These are phyloP conservation scores for Odontocolon sp. DNA, from an alignment of 2,888 invertebrate genomes.

Conservation along the genomic window DNA sequence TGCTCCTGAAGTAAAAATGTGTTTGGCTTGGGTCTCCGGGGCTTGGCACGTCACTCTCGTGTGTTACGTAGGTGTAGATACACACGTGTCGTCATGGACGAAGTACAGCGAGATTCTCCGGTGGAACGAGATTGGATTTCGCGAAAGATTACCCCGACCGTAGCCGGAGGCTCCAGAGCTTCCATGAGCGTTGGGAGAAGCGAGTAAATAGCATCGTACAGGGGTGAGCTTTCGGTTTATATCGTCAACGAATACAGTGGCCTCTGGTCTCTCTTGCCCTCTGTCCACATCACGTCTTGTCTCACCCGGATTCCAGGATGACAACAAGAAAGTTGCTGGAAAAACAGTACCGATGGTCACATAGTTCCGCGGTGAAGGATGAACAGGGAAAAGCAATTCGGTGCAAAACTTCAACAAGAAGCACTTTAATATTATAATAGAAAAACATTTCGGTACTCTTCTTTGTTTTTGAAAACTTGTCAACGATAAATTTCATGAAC, in stretches of 20 bases:
- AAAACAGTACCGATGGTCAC: no score
- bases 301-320: not conserved
- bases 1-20: no score
- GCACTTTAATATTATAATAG: constrained; percentile 5
- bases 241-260: constrained; percentile 13
- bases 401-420: not conserved
- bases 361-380: not conserved
- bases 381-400: constrained; percentile 5
- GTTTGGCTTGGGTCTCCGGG: not conserved
- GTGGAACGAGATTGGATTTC: constrained; percentile 55
- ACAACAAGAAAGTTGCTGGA: not conserved
- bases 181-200: constrained; percentile 4
- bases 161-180: constrained; percentile 30
- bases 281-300: constrained; percentile 5
- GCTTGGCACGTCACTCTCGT: not conserved
- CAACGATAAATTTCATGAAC: no score
- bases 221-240: not conserved
- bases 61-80: not conserved
- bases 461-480: not conserved
- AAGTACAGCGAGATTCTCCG: constrained; percentile 38
- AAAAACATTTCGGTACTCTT: not conserved
- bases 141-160: constrained; percentile 55
- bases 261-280: not conserved
- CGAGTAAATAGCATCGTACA: not conserved
- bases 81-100: constrained; percentile 1